Percentiles rank a stretch among this genome's conserved stretches.
Evolutionary conservation across 2,888 invertebrate species (phyloP).

Genomic region (Elegia similella): DNA sequence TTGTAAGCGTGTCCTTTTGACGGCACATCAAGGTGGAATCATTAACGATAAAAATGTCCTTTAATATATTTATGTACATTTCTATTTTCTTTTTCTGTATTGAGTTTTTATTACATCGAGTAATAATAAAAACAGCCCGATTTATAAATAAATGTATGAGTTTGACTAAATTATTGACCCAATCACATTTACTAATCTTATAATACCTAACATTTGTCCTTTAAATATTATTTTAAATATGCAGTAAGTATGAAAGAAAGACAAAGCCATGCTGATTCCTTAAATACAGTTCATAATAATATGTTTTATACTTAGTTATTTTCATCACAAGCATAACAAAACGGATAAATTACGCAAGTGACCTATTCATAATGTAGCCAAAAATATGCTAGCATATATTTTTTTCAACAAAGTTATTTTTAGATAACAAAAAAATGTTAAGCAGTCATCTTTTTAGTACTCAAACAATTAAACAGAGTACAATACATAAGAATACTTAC

Average conservation of each 20-base stretch:
- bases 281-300: too few relatives aligned
- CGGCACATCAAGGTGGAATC: conserved; percentile 13
- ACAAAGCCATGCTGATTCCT: too few relatives aligned
- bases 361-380: neutral
- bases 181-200: too few relatives aligned
- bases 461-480: neutral
- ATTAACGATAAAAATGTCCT: neutral
- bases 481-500: neutral
- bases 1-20: conserved; percentile 20
- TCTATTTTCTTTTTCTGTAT: neutral
- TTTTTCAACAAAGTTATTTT: neutral
- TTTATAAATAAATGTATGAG: too few relatives aligned
- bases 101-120: neutral
- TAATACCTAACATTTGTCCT: neutral
- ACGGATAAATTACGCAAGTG: conserved; percentile 9
- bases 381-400: neutral
- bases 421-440: neutral
- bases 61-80: neutral
- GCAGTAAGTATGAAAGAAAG: neutral
- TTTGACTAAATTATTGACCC: too few relatives aligned
- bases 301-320: too few relatives aligned
- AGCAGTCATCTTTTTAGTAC: neutral
- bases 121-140: too few relatives aligned
- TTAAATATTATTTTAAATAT: neutral
- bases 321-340: neutral